Conservation (phyloP, 2,113 vertebrate genomes). For the Heterocephalus glaber region DNA sequence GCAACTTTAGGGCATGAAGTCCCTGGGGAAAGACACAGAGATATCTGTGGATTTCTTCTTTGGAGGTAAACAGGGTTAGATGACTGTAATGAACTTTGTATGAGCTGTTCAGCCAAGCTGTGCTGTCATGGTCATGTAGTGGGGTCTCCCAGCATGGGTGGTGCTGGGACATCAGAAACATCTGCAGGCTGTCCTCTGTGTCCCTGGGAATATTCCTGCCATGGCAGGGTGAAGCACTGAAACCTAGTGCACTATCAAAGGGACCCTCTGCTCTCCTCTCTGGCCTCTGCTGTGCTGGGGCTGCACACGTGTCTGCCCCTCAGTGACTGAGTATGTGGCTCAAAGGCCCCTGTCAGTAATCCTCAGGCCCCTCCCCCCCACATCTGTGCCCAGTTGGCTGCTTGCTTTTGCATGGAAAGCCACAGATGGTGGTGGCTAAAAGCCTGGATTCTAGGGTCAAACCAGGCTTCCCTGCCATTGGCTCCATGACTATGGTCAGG, state of each 20-base stretch:
- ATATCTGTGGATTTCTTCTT: background rate
- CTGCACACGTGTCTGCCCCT: background rate
- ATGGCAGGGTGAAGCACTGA: background rate
- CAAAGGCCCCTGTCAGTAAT: background rate
- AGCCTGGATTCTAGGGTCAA: background rate
- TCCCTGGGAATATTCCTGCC: background rate
- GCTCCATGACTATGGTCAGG: background rate
- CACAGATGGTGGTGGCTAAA: background rate
- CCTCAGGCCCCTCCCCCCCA: background rate
- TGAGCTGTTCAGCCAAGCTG: background rate
- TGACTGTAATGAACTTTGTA: background rate
- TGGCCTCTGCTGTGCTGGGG: background rate
- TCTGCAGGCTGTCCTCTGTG: background rate
- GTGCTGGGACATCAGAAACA: background rate
- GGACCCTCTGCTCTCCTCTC: background rate
- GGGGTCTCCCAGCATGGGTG: background rate
- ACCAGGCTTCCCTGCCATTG: background rate
- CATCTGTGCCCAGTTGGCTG: rapidly evolving
- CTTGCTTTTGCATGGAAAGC: background rate
- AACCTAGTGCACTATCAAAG: background rate
- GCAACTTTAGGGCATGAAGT: background rate
- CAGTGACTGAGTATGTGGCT: too few species aligned
- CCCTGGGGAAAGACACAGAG: background rate
- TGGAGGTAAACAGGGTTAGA: background rate
- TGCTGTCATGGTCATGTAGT: background rate